phyloP scores from a whole-genome alignment of 1,140 invertebrate genomes.

The Conus ventricosus region DNA sequence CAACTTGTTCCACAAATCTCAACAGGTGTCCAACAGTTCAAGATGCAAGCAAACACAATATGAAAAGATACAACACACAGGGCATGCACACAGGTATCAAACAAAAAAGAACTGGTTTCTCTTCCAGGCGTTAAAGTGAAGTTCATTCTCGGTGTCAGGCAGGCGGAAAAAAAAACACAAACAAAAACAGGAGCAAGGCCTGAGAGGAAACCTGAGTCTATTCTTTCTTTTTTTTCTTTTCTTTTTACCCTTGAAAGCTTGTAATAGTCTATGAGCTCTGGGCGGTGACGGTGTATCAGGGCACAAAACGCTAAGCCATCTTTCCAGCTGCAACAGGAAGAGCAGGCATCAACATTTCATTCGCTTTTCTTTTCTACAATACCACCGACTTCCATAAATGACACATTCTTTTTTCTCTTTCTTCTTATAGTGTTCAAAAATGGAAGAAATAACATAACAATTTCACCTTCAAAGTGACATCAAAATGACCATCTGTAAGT shows the following conservation, averaged over 20 bases:
- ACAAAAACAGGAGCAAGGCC: slow-evolving; percentile 18
- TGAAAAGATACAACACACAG: background rate
- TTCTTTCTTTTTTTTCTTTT: too few species aligned
- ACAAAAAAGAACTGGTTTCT: background rate
- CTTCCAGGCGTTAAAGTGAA: background rate
- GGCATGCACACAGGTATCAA: background rate
- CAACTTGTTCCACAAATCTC: too few species aligned
- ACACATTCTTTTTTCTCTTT: too few species aligned
- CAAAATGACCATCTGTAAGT: too few species aligned
- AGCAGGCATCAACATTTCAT: background rate
- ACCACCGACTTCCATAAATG: too few species aligned
- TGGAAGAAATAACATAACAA: too few species aligned
- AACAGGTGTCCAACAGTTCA: background rate
- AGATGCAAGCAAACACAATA: background rate
- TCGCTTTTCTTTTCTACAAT: too few species aligned
- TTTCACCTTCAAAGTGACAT: too few species aligned
- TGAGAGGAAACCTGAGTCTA: background rate
- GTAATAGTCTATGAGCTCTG: slow-evolving; percentile 98
- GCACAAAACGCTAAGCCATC: slow-evolving; percentile 99
- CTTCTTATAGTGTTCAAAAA: too few species aligned
- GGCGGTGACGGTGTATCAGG: slow-evolving; percentile 98
- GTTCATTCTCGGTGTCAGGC: background rate
- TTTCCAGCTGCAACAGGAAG: slow-evolving; percentile 78
- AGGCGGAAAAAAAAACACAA: background rate
- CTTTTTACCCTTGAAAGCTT: slow-evolving; percentile 90